phyloP scores from a whole-genome alignment of 1,140 invertebrate species.

The Sarcophaga bullata region DNA sequence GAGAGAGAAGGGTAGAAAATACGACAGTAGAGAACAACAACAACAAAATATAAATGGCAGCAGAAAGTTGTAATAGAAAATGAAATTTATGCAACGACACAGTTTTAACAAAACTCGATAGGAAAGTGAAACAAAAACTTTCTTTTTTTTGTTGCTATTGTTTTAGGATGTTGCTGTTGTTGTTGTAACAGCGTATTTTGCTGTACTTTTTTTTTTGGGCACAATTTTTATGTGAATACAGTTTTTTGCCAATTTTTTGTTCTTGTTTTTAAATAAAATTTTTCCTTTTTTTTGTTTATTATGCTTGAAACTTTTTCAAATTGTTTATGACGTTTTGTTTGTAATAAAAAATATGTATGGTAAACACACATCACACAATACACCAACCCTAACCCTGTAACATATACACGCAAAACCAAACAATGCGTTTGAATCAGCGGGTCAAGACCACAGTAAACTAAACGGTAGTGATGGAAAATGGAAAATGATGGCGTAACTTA shows the following conservation, averaged over 20 bases:
- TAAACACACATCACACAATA: background rate
- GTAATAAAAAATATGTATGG: background rate
- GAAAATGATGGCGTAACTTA: background rate
- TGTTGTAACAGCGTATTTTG: background rate
- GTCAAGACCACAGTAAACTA: constrained; percentile 28
- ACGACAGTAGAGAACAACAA: background rate
- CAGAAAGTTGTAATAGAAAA: background rate
- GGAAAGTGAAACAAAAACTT: constrained; percentile 35
- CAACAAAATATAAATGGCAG: background rate
- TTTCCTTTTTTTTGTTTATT: constrained; percentile 22
- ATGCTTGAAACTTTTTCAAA: constrained; percentile 6
- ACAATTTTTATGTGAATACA: background rate
- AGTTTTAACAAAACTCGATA: constrained; percentile 19
- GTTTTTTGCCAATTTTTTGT: background rate
- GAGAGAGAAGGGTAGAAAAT: background rate
- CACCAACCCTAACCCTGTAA: too few species aligned
- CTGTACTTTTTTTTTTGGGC: background rate
- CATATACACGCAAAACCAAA: background rate
- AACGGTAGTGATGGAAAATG: background rate
- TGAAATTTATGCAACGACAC: constrained; percentile 38
- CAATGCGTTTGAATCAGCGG: constrained; percentile 13
- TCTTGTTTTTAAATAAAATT: background rate
- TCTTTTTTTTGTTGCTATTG: background rate
- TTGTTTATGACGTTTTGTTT: constrained; percentile 32
- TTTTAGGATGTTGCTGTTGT: background rate